Evolutionary conservation across 1,140 invertebrate genomes (phyloP).

Genomic region (Oncopeltus fasciatus): DNA sequence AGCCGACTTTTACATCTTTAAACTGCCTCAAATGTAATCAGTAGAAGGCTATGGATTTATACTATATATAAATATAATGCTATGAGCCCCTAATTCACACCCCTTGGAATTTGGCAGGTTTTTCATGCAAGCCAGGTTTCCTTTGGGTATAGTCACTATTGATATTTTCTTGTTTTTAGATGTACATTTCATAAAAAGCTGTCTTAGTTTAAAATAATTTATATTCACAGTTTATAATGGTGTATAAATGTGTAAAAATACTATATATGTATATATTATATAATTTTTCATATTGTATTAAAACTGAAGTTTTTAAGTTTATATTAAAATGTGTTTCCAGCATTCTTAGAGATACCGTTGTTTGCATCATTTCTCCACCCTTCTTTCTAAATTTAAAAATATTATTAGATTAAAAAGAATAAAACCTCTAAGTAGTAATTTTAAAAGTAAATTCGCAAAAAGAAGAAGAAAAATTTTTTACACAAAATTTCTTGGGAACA

Average conservation of each 20-base stretch:
- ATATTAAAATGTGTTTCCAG: slow-evolving; percentile 21
- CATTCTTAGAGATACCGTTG: slow-evolving; percentile 12
- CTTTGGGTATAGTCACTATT: background rate
- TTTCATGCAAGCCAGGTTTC: background rate
- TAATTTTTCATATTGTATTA: slow-evolving; percentile 23
- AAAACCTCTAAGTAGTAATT: too few relatives aligned
- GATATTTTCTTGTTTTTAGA: slow-evolving; percentile 7
- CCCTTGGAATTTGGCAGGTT: background rate
- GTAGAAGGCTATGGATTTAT: slow-evolving; percentile 11
- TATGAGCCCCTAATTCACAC: background rate
- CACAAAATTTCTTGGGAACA: too few relatives aligned
- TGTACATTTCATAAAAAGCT: slow-evolving; percentile 14
- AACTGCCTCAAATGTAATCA: slow-evolving; percentile 13
- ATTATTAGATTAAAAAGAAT: too few relatives aligned
- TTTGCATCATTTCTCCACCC: background rate
- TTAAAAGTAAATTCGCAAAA: too few relatives aligned
- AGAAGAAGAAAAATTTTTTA: too few relatives aligned
- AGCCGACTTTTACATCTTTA: background rate
- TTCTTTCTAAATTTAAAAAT: too few relatives aligned
- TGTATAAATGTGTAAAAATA: slow-evolving; percentile 21
- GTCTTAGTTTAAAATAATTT: slow-evolving; percentile 13
- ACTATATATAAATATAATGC: too few relatives aligned
- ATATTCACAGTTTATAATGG: slow-evolving; percentile 13
- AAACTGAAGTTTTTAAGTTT: slow-evolving; percentile 22
- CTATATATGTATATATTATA: slow-evolving; percentile 22